A percentile compares a stretch with the other conserved stretches of the same genome.
Conservation (phyloP, 2,888 invertebrate genomes). For the Drosophila antonietae region DNA sequence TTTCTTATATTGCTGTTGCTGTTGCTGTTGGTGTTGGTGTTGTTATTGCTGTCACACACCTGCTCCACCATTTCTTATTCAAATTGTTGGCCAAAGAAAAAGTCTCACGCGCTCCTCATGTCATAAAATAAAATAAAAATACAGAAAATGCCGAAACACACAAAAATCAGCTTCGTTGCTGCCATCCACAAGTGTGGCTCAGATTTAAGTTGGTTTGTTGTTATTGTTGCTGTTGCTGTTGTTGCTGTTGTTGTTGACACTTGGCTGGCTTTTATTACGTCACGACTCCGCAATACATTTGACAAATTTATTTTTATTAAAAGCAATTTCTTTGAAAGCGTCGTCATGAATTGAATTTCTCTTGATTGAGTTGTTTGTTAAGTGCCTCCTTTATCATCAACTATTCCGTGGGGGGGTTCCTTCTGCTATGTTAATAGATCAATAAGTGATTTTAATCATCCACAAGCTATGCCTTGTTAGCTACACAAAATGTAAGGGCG, state of each 20-base stretch:
- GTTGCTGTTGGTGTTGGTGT: neutral
- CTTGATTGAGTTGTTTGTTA: slow-evolving; percentile 67
- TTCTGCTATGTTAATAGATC: slow-evolving; percentile 17
- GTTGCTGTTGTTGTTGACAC: slow-evolving; percentile 12
- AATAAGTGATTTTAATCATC: slow-evolving; percentile 26
- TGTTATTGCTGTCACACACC: slow-evolving; percentile 50
- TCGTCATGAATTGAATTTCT: slow-evolving; percentile 69
- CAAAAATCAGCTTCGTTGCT: slow-evolving; percentile 30
- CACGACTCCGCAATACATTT: slow-evolving; percentile 71
- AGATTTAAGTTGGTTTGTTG: slow-evolving; percentile 23
- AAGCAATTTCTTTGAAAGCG: slow-evolving; percentile 70
- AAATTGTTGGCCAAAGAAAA: slow-evolving; percentile 54
- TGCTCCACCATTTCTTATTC: slow-evolving; percentile 59
- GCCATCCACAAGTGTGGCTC: slow-evolving; percentile 30
- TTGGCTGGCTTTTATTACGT: slow-evolving; percentile 61
- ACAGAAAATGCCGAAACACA: slow-evolving; percentile 40
- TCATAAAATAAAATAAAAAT: slow-evolving; percentile 33
- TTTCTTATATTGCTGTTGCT: slow-evolving; percentile 4
- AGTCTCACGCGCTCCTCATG: slow-evolving; percentile 59
- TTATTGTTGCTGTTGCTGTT: neutral
- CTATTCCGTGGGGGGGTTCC: slow-evolving; percentile 8
- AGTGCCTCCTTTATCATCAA: slow-evolving; percentile 23
- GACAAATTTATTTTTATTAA: slow-evolving; percentile 75
- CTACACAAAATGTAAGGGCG: neutral
- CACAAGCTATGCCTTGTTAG: neutral